Conservation (phyloP, 2,113 vertebrate species). For the Brachyhypopomus gauderio region DNA sequence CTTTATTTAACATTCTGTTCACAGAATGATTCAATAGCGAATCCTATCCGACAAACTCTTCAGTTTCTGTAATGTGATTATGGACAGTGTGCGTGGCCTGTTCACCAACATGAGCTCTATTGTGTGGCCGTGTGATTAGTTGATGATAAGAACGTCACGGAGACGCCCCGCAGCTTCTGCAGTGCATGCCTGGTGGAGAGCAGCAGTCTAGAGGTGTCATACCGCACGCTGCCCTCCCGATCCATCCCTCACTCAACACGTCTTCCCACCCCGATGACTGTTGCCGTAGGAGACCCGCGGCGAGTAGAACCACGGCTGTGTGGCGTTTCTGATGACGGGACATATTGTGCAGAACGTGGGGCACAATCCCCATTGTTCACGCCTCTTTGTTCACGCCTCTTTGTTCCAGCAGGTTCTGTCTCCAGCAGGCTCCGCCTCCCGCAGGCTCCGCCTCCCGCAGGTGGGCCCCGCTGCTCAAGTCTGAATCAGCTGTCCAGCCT, state of each 20-base stretch:
- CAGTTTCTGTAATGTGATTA: not conserved
- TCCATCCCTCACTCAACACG: too few species aligned
- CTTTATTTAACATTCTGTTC: slow-evolving; percentile 6
- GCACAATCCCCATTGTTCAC: not conserved
- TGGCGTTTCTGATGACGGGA: not conserved
- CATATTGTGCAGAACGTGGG: not conserved
- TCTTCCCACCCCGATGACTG: too few species aligned
- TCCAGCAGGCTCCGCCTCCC: too few species aligned
- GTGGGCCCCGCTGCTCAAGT: too few species aligned
- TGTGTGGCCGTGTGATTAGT: not conserved
- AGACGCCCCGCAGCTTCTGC: not conserved
- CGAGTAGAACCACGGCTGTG: too few species aligned
- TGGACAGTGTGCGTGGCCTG: not conserved
- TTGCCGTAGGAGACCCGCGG: too few species aligned
- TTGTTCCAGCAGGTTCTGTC: too few species aligned
- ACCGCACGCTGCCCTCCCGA: too few species aligned
- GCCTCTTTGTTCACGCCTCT: slow-evolving; percentile 13
- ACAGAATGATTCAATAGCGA: not conserved
- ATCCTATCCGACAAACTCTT: not conserved
- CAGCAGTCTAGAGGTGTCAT: too few species aligned
- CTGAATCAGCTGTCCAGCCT: slow-evolving; percentile 10
- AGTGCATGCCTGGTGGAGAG: too few species aligned
- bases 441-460: not conserved
- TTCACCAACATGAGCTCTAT: not conserved
- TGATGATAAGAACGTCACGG: not conserved